Base-by-base conservation (phyloP, 2,888 invertebrate genomes). In the Ophioninae sp. region DNA sequence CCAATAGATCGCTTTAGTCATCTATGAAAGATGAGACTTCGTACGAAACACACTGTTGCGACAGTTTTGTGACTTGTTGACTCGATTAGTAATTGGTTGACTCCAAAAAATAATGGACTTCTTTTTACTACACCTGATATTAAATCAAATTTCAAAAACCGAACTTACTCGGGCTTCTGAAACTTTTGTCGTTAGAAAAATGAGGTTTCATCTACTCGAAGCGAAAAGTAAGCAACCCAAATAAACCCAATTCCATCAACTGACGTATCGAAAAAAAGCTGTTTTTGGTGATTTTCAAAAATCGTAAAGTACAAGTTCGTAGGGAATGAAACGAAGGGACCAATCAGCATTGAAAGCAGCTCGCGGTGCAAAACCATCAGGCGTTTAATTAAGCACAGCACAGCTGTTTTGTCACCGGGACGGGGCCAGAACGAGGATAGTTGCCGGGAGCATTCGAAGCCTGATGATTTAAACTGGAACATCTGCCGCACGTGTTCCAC, bases 381-480 rank as follows among this genome's bases (percentile, higher is more conserved):
- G 86, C 88, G 87, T 90, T 91, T 89, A 91, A 91, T 91, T 91
- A 91, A 90, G 88, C 88, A 65, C 76, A 77, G 56, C 76, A 85
- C 89, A 90, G 91, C 89, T 91, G 89, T 90, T 91, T 90, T 91
- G 89, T 90, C 88, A 88, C 85, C 85, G 87, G 87, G 87, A 86
- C 85, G 64, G 59, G 67, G 62, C 41, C 50, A 74, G 67, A 69
- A 61, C 13, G 70, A 76, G 30, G 86, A 89, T 88, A 89, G 87
- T 88, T 85, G 85, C 87, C 86, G 87, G 74, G 85, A 64, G 79
- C 77, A 88, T 88, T 89, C 90, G 89, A 89, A 88, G 87, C 86
- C 87, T 87, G 89, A 90, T 91, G 90, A 91, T 91, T 91, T 91
- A 90, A 82, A 90, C 88, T 87, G 89, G 86, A 91, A 90, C 91